Percentiles rank a stretch among this genome's conserved stretches.
phyloP scores from a whole-genome alignment of 92 coral and sea anemone genomes.

The Nematostella vectensis region DNA sequence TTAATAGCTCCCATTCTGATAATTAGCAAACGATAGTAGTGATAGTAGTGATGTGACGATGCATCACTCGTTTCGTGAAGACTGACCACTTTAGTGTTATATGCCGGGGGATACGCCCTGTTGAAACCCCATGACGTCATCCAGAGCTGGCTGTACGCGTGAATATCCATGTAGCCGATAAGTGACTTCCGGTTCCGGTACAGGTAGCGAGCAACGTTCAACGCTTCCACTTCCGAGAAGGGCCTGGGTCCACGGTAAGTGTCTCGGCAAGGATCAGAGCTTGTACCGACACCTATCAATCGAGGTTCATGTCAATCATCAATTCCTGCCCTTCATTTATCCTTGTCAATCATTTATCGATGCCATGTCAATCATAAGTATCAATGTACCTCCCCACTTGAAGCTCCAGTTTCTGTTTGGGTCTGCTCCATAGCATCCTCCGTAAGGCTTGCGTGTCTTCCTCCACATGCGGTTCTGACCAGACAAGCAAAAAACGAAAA shows the following conservation, averaged over 20 bases:
- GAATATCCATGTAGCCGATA: slow-evolving; percentile 88
- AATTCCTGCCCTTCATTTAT: too few species aligned
- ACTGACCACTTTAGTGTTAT: background rate
- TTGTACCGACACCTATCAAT: slow-evolving; percentile 56
- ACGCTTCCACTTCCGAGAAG: slow-evolving; percentile 83
- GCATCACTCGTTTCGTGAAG: too few species aligned
- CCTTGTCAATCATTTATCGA: too few species aligned
- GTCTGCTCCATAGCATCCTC: slow-evolving; percentile 68
- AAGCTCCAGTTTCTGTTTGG: slow-evolving; percentile 93
- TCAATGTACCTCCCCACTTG: slow-evolving; percentile 80
- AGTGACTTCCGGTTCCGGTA: slow-evolving; percentile 56
- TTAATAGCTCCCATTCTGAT: too few species aligned
- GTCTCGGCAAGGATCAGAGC: slow-evolving; percentile 55
- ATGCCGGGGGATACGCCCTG: background rate
- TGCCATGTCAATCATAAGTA: too few species aligned
- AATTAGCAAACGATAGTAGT: too few species aligned
- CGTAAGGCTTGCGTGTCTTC: slow-evolving; percentile 70
- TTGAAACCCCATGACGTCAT: slow-evolving; percentile 90
- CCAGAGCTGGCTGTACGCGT: slow-evolving; percentile 97
- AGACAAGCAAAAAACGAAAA: background rate
- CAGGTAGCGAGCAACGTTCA: slow-evolving; percentile 74
- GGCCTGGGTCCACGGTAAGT: slow-evolving; percentile 75
- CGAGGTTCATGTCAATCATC: background rate
- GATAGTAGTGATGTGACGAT: too few species aligned
- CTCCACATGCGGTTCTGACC: slow-evolving; percentile 87